Percentiles rank a stretch among this genome's conserved stretches.
These are phyloP conservation scores for Rhea pennata DNA, from an alignment of 2,113 vertebrate genomes.

Conservation along the genomic window DNA sequence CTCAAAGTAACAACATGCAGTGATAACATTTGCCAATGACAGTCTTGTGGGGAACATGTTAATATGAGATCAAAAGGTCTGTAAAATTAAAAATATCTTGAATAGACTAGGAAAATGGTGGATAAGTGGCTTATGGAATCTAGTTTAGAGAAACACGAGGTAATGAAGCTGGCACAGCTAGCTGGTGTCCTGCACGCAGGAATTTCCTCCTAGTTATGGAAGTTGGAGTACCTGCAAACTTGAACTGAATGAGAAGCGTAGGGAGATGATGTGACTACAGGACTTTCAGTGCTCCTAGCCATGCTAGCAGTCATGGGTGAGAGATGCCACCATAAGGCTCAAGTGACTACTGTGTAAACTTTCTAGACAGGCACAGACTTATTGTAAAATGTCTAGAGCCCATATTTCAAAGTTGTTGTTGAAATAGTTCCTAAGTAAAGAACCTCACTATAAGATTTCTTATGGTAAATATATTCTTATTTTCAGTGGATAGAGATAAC, in stretches of 20 bases:
- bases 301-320: neutral
- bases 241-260: neutral
- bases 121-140: neutral
- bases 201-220: neutral
- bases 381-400: conserved; percentile 14
- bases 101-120: neutral
- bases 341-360: neutral
- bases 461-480: neutral
- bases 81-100: neutral
- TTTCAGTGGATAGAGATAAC: neutral
- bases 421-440: conserved; percentile 23
- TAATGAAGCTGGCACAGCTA: neutral
- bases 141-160: neutral
- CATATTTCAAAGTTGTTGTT: conserved; percentile 28
- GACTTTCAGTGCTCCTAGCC: neutral
- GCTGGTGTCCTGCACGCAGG: neutral
- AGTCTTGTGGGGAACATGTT: neutral
- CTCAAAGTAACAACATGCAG: neutral
- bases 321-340: neutral
- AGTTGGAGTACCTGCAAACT: neutral
- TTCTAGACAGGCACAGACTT: neutral
- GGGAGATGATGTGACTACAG: neutral
- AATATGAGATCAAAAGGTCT: neutral
- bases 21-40: neutral
- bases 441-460: neutral